phyloP scores from a whole-genome alignment of 2,888 invertebrate genomes.

The Luffia ferchaultella region DNA sequence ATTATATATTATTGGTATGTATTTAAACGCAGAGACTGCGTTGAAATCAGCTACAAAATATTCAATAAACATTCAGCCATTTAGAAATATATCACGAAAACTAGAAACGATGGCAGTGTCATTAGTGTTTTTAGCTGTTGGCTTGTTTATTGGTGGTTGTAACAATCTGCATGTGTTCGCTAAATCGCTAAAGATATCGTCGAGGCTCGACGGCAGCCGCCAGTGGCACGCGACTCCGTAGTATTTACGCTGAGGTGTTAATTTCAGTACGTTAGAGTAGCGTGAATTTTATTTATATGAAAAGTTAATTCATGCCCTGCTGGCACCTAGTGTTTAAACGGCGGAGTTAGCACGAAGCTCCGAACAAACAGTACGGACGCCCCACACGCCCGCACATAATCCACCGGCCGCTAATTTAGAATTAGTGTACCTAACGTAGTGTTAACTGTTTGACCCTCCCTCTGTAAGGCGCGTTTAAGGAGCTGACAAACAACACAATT shows the following conservation, averaged over 20 bases:
- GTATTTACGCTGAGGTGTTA: conserved; percentile 63
- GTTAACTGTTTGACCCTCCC: not conserved
- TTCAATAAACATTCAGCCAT: too few relatives aligned
- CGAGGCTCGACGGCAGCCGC: not conserved
- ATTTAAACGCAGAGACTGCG: too few relatives aligned
- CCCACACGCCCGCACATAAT: conserved; percentile 1
- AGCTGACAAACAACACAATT: not conserved
- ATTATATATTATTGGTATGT: too few relatives aligned
- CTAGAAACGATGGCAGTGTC: too few relatives aligned
- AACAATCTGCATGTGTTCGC: not conserved
- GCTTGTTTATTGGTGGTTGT: too few relatives aligned
- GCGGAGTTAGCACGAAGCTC: conserved; percentile 56
- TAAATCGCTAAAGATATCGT: not conserved
- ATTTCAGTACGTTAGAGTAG: conserved; percentile 65
- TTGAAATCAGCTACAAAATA: too few relatives aligned
- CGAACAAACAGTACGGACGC: conserved; percentile 42
- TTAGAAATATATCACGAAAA: too few relatives aligned
- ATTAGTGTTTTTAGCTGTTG: too few relatives aligned
- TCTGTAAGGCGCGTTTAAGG: not conserved
- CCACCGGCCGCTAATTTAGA: not conserved
- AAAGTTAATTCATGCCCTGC: conserved; percentile 63
- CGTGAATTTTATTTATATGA: conserved; percentile 68
- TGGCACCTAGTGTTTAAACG: conserved; percentile 63
- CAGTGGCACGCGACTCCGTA: conserved; percentile 41
- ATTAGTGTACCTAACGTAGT: not conserved